Evolutionary conservation across 2,797 vertebrate species (phyloP).

Genomic region (Tympanoctomys barrerae): DNA sequence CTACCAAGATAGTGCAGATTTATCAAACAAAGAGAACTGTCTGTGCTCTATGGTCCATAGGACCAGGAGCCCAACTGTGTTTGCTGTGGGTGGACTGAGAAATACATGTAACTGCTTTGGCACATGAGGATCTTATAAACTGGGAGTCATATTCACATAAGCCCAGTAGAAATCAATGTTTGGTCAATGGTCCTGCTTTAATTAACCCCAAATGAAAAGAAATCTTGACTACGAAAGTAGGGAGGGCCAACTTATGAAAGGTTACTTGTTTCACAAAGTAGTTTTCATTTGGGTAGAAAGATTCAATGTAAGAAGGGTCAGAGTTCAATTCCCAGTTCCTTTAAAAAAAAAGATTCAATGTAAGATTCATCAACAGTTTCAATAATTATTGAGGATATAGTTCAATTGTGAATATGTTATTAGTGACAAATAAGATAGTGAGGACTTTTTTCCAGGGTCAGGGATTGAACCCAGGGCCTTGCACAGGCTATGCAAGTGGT

Average conservation of each 20-base stretch:
- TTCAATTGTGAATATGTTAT: neutral
- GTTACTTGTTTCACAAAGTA: neutral
- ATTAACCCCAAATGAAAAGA: neutral
- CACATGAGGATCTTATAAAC: neutral
- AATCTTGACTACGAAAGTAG: neutral
- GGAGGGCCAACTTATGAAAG: neutral
- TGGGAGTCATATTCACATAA: neutral
- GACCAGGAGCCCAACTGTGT: too few relatives aligned
- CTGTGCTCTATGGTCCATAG: neutral
- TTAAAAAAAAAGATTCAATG: too few relatives aligned
- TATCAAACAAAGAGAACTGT: neutral
- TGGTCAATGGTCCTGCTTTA: neutral
- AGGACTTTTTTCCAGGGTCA: neutral
- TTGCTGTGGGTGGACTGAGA: neutral
- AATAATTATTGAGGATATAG: neutral
- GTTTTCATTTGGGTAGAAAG: neutral
- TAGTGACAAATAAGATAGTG: neutral
- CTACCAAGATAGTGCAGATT: neutral
- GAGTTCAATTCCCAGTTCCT: too few relatives aligned
- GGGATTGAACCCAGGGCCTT: neutral
- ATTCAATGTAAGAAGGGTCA: too few relatives aligned
- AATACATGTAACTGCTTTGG: neutral
- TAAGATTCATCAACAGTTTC: neutral
- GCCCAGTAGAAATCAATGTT: neutral
- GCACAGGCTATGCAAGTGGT: neutral